These are phyloP conservation scores for Onychomys leucogaster DNA, from an alignment of 2,797 vertebrate genomes.

Conservation along the genomic window DNA sequence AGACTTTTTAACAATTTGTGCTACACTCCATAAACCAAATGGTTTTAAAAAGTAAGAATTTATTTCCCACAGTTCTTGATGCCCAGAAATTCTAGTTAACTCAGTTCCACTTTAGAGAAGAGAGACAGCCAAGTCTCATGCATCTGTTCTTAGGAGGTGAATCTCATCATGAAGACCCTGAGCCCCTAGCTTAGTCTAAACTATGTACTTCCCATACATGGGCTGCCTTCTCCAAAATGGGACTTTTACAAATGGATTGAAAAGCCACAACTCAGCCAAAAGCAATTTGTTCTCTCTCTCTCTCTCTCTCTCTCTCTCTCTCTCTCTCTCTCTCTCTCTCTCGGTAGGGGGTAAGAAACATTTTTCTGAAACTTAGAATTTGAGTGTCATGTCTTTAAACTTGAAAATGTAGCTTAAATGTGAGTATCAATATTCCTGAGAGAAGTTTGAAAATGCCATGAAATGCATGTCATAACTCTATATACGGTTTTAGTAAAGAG, in stretches of 20 bases:
- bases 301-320: too few species aligned
- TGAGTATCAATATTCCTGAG: background rate
- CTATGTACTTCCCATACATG: background rate
- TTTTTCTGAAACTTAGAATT: background rate
- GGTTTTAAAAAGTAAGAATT: background rate
- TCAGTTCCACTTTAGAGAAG: background rate
- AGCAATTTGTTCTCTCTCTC: background rate
- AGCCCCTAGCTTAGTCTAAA: background rate
- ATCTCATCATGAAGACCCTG: background rate
- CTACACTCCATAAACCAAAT: background rate
- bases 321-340: too few species aligned
- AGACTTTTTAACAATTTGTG: too few species aligned
- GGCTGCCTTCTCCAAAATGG: background rate
- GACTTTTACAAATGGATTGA: background rate
- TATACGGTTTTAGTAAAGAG: background rate
- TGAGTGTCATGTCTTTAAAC: background rate
- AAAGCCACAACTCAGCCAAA: background rate
- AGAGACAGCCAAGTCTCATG: background rate
- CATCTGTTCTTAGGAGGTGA: background rate
- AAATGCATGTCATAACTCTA: slow-evolving; percentile 1
- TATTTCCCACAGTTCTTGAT: background rate
- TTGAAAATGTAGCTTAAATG: background rate
- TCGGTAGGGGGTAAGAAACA: background rate
- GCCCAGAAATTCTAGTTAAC: background rate
- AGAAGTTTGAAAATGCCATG: slow-evolving; percentile 3